Base-by-base conservation (phyloP, 2,888 invertebrate species). In the Euclidia mi region DNA sequence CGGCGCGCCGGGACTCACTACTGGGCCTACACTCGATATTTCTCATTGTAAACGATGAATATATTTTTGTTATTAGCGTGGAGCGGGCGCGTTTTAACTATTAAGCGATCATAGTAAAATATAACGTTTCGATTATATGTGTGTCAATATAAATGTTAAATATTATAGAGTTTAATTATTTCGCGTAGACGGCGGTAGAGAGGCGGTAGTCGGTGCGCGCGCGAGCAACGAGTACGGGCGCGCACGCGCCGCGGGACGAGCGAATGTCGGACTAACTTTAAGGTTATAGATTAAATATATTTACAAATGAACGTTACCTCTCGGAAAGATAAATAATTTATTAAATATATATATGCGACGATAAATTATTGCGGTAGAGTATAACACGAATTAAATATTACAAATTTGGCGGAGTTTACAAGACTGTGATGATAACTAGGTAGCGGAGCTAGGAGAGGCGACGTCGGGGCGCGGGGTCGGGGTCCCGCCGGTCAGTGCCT, bases 71-170 rank as follows among this genome's bases (percentile, higher is more conserved):
- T 71, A 78, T 53, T 49, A 58, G 58, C 65, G 52, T 53, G 57
- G 31, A 51, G 47, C 53, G 59, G 49, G 57, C 62, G 65, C 59
- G 44, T 46, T 59, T 56, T 53, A 50, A 43, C 34, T 44, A 28
- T 10, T 49, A 42, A 56, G 37, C 56, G 55, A 47, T 40, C 41
- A 66, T 57, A 53, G 46, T 66, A 53, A 56, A 56, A 51, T 58
- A 48, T 64, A 58, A 59, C 46, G 57, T 67, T 65, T 73, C 43
- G 50, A 53, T 53, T 42, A 49, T 49, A 49, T 59, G 49, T 52
- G 56, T 62, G 61, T 77, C 69, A 70, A 73, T 74, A 63, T 79
- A 65, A 74, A 76, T 75, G 71, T 76, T 76, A 69, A 70, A 76
- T 71, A 74, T 71, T 71, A 68, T 68, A 69, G 68, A 72, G 61